A percentile compares a stretch with the other conserved stretches of the same genome.
phyloP scores from a whole-genome alignment of 2,797 vertebrate genomes.

The Erpetoichthys calabaricus region DNA sequence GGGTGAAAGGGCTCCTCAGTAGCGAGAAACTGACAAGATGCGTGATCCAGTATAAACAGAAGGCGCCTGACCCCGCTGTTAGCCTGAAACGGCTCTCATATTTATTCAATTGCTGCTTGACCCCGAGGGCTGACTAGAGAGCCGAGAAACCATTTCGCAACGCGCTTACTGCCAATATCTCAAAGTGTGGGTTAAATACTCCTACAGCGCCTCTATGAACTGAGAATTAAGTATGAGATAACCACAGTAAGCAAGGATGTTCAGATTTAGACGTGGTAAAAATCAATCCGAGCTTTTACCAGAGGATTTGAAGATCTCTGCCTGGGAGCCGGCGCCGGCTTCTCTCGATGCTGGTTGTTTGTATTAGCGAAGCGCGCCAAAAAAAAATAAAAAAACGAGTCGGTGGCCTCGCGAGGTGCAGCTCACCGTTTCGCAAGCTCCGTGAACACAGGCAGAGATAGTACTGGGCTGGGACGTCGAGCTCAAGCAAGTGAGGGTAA shows the following conservation, averaged over 20 bases:
- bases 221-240: conserved; percentile 8
- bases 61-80: conserved; percentile 5
- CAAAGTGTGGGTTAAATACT: conserved; percentile 11
- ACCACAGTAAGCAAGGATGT: conserved; percentile 1
- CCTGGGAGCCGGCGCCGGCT: too few relatives aligned
- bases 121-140: conserved; percentile 13
- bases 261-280: conserved; percentile 1
- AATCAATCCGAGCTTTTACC: neutral
- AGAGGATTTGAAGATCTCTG: neutral
- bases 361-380: too few relatives aligned
- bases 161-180: conserved; percentile 11
- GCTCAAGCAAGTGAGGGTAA: too few relatives aligned
- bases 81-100: conserved; percentile 9
- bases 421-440: too few relatives aligned
- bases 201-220: conserved; percentile 6
- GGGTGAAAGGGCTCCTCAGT: conserved; percentile 3
- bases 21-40: neutral
- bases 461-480: too few relatives aligned
- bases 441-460: too few relatives aligned
- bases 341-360: too few relatives aligned
- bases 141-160: conserved; percentile 12
- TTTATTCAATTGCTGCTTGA: conserved; percentile 25
- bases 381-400: too few relatives aligned
- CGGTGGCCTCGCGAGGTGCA: too few relatives aligned
- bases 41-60: conserved; percentile 4